Conservation (phyloP, 1,140 invertebrate species). For the Diorhabda carinulata region DNA sequence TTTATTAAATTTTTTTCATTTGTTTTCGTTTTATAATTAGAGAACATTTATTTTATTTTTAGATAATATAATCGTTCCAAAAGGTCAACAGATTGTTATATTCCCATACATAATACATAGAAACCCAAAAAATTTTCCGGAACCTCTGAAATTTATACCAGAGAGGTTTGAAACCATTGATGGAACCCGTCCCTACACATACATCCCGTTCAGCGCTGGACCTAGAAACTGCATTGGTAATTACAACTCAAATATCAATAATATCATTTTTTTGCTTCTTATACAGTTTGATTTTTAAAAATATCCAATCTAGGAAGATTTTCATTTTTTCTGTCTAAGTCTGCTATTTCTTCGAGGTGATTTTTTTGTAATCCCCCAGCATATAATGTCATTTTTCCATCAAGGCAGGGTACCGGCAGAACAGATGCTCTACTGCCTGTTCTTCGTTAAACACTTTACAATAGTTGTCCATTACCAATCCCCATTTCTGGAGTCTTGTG, state of each 20-base stretch:
- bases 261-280: too few species aligned
- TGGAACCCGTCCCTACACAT: conserved; percentile 53
- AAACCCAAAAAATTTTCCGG: conserved; percentile 59
- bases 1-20: neutral
- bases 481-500: too few species aligned
- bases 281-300: too few species aligned
- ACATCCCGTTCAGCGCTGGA: conserved; percentile 69
- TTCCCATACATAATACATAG: conserved; percentile 62
- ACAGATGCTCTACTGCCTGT: too few species aligned
- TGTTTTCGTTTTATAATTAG: neutral
- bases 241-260: neutral
- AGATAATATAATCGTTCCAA: conserved; percentile 18
- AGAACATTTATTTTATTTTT: neutral
- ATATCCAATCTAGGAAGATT: too few species aligned
- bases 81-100: conserved; percentile 45
- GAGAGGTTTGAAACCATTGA: conserved; percentile 65
- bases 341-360: too few species aligned
- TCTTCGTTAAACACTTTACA: too few species aligned
- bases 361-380: too few species aligned
- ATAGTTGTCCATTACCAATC: too few species aligned
- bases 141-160: conserved; percentile 73
- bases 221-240: conserved; percentile 66
- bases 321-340: too few species aligned
- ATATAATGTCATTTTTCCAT: too few species aligned
- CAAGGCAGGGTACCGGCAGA: too few species aligned